Percentiles rank a stretch among this genome's conserved stretches.
Evolutionary conservation across 2,888 invertebrate species (phyloP).

Genomic region (Monoplex corrugatus): DNA sequence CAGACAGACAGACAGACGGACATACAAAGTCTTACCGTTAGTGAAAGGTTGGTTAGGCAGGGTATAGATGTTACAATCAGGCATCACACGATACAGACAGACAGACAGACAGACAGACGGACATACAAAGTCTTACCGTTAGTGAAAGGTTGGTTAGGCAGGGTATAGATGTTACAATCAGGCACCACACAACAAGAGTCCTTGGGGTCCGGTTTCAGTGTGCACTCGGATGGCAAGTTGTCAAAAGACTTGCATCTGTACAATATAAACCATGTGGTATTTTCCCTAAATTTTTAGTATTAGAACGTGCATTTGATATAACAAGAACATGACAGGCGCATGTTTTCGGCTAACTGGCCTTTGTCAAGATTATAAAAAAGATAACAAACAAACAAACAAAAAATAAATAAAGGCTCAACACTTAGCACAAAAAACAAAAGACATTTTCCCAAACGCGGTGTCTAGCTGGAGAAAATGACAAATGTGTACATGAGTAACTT

Average conservation of each 20-base stretch:
- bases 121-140: conserved; percentile 41
- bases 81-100: conserved; percentile 54
- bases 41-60: conserved; percentile 30
- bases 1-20: neutral
- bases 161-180: conserved; percentile 55
- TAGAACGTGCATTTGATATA: no score
- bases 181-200: conserved; percentile 59
- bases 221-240: conserved; percentile 54
- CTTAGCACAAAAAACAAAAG: no score
- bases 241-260: conserved; percentile 56
- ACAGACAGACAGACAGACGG: neutral
- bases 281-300: no score
- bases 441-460: no score
- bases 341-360: no score
- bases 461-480: no score
- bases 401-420: no score
- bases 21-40: conserved; percentile 29
- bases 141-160: conserved; percentile 29
- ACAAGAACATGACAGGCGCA: no score
- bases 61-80: conserved; percentile 57
- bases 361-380: no score
- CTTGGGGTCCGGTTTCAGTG: conserved; percentile 51
- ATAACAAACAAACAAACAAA: no score
- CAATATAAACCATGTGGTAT: no score
- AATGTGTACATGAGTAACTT: no score